A percentile compares a stretch with the other conserved stretches of the same genome.
phyloP scores from a whole-genome alignment of 2,113 vertebrate species.

The Scolopax mira region DNA sequence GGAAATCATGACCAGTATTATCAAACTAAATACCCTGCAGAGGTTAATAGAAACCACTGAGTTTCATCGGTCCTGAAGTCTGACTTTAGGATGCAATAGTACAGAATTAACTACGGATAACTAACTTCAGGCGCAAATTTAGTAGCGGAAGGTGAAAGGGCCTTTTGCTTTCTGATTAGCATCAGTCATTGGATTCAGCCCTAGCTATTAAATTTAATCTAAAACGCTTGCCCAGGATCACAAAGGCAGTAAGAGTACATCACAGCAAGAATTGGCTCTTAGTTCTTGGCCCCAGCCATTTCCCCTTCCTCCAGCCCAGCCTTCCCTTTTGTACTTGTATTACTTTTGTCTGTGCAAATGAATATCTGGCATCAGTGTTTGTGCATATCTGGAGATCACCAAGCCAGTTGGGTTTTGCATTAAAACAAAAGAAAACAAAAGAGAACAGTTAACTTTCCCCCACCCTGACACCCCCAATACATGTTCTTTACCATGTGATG shows the following conservation, averaged over 20 bases:
- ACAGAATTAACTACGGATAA: background rate
- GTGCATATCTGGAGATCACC: constrained; percentile 34
- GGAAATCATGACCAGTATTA: background rate
- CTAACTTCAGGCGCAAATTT: constrained; percentile 30
- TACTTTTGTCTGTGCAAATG: constrained; percentile 20
- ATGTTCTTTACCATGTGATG: background rate
- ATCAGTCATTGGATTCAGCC: constrained; percentile 2
- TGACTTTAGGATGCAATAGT: background rate
- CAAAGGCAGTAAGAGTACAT: constrained; percentile 28
- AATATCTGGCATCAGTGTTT: background rate
- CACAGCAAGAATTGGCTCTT: background rate
- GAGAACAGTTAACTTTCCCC: background rate
- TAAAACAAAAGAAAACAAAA: constrained; percentile 42
- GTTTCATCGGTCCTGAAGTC: background rate
- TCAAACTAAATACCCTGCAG: background rate
- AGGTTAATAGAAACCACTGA: background rate
- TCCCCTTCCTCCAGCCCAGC: constrained; percentile 45
- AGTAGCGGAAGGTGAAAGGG: constrained; percentile 33
- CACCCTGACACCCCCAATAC: background rate
- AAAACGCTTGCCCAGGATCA: background rate
- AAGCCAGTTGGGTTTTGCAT: constrained; percentile 25
- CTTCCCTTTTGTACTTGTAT: constrained; percentile 14
- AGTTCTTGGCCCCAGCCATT: background rate
- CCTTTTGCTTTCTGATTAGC: constrained; percentile 34
- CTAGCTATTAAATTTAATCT: constrained; percentile 20